These are phyloP conservation scores for Zoanthus sociatus DNA, from an alignment of 92 coral and sea anemone genomes.

Conservation along the genomic window DNA sequence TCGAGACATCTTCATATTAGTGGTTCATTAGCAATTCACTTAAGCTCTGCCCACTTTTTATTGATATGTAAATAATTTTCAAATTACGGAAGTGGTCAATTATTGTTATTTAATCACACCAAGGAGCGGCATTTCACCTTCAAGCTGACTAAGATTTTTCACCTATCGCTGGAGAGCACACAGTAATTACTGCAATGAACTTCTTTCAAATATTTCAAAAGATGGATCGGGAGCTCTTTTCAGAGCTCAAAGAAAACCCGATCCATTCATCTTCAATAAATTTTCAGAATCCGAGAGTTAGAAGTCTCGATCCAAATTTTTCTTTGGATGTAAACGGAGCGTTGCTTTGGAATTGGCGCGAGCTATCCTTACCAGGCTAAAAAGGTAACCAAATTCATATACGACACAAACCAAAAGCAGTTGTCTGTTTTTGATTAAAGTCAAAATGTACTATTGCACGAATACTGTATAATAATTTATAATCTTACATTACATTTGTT, in stretches of 20 bases:
- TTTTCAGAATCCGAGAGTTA: not conserved
- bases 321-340: not conserved
- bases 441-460: too few species aligned
- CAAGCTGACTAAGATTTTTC: not conserved
- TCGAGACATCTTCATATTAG: too few species aligned
- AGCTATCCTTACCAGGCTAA: not conserved
- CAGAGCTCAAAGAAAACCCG: not conserved
- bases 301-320: not conserved
- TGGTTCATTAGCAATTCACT: too few species aligned
- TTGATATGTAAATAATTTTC: too few species aligned
- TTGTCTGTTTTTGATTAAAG: too few species aligned
- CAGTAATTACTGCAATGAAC: not conserved
- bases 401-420: too few species aligned
- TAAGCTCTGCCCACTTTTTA: too few species aligned
- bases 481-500: too few species aligned
- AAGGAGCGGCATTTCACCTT: not conserved
- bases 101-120: not conserved
- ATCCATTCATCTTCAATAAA: not conserved
- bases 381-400: too few species aligned
- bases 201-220: not conserved
- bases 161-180: conserved; percentile 1
- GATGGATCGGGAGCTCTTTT: not conserved
- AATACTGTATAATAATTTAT: too few species aligned
- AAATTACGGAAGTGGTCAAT: not conserved
- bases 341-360: not conserved